Conservation (phyloP, 2,888 invertebrate genomes). For the Smittia aterrima region DNA sequence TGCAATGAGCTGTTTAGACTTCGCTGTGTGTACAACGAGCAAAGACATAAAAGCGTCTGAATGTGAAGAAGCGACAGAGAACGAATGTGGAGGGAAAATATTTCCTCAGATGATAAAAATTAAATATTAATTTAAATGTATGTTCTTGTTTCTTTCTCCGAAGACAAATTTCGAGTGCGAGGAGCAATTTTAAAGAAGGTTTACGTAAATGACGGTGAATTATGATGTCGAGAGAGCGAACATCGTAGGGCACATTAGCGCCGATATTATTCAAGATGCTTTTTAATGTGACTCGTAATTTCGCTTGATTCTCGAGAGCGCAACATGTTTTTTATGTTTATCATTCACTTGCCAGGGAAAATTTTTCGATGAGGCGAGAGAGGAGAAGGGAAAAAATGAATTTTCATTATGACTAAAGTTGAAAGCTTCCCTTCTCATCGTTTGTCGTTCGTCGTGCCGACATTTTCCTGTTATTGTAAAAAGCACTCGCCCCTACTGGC, state of each 20-base stretch:
- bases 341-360: background rate
- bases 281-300: conserved; percentile 21
- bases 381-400: too few species aligned
- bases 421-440: background rate
- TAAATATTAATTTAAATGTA: conserved; percentile 26
- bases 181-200: too few species aligned
- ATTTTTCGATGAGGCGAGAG: too few species aligned
- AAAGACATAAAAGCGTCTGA: too few species aligned
- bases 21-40: too few species aligned
- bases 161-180: too few species aligned
- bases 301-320: background rate
- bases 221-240: conserved; percentile 30
- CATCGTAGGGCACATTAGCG: conserved; percentile 8
- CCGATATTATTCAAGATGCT: conserved; percentile 2
- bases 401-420: too few species aligned
- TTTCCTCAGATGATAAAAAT: conserved; percentile 27
- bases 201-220: conserved; percentile 5
- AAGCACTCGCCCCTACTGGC: too few species aligned
- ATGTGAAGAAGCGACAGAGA: too few species aligned
- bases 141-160: too few species aligned
- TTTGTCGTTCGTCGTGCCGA: background rate
- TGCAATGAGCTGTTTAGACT: background rate
- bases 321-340: conserved; percentile 17
- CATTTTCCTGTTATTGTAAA: too few species aligned
- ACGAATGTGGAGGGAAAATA: background rate